Evolutionary conservation across 2,113 vertebrate species (phyloP).

Genomic region (Prunella fulvescens): DNA sequence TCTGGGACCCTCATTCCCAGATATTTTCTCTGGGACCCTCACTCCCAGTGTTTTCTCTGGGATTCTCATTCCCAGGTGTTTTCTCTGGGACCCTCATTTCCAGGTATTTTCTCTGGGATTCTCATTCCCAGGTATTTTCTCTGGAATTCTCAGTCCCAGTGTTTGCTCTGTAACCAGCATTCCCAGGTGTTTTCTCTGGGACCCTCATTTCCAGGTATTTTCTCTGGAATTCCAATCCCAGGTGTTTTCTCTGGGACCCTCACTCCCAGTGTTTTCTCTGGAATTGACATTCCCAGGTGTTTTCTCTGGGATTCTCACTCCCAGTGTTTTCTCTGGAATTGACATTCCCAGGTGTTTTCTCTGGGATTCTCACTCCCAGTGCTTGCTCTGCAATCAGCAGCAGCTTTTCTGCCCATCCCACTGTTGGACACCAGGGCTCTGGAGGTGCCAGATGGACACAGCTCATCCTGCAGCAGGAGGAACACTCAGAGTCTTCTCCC

Average conservation of each 20-base stretch:
- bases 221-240: too few relatives aligned
- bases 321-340: not conserved
- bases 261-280: not conserved
- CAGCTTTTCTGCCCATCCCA: not conserved
- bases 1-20: too few relatives aligned
- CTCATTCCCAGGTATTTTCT: too few relatives aligned
- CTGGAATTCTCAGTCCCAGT: too few relatives aligned
- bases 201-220: too few relatives aligned
- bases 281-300: not conserved
- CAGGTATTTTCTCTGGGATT: too few relatives aligned
- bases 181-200: too few relatives aligned
- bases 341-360: not conserved
- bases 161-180: too few relatives aligned
- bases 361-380: not conserved
- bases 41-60: too few relatives aligned
- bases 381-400: not conserved
- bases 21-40: too few relatives aligned
- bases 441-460: fast-evolving
- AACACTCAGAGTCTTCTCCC: fast-evolving
- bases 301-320: not conserved
- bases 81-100: too few relatives aligned
- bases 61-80: too few relatives aligned
- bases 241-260: not conserved
- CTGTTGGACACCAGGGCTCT: not conserved
- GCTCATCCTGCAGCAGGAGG: not conserved